Conservation (phyloP, 2,113 vertebrate genomes). For the Herpetotheres cachinnans region DNA sequence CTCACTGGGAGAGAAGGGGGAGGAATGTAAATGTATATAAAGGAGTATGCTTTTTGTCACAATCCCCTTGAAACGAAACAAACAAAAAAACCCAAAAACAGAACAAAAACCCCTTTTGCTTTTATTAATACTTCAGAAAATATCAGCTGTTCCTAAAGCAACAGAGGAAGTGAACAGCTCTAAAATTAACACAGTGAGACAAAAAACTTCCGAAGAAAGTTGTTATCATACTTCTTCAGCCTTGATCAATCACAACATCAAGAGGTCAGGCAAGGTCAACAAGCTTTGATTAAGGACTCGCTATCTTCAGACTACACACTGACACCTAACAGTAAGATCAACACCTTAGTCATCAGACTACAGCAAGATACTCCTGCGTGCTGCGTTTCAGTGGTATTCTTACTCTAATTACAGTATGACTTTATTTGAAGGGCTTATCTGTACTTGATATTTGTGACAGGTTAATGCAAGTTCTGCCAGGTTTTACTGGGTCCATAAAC, state of each 20-base stretch:
- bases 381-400: not conserved
- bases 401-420: not conserved
- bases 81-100: not conserved
- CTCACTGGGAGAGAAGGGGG: not conserved
- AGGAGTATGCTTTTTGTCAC: not conserved
- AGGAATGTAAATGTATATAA: not conserved
- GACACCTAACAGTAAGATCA: not conserved
- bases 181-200: not conserved
- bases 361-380: not conserved
- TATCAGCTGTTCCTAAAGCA: not conserved
- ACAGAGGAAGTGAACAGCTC: not conserved
- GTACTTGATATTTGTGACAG: not conserved
- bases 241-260: not conserved
- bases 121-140: not conserved
- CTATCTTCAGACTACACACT: not conserved
- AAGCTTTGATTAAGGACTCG: not conserved
- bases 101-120: not conserved
- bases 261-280: not conserved
- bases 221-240: not conserved
- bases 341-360: not conserved
- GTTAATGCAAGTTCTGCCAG: not conserved
- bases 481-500: not conserved
- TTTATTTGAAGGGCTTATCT: not conserved
- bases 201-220: not conserved
- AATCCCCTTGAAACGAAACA: not conserved